These are phyloP conservation scores for Alouatta palliata DNA, from an alignment of 2,113 vertebrate genomes.

Conservation along the genomic window DNA sequence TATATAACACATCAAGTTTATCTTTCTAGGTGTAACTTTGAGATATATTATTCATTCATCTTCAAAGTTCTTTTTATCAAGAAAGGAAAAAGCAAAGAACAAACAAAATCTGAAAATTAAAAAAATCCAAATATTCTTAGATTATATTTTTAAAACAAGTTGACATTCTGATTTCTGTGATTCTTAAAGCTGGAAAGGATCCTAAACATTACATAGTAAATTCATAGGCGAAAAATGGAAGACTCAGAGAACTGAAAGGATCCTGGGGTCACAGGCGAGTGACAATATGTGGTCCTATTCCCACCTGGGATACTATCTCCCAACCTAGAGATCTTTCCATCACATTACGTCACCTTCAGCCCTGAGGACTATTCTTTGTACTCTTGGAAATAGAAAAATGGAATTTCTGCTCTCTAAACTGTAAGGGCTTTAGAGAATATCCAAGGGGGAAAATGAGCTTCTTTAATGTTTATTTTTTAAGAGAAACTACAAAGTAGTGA, in stretches of 20 bases:
- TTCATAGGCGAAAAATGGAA: background rate
- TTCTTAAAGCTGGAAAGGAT: background rate
- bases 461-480: background rate
- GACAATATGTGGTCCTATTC: background rate
- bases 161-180: background rate
- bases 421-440: background rate
- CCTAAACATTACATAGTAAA: background rate
- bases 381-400: background rate
- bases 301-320: background rate
- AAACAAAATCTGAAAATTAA: background rate
- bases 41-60: background rate
- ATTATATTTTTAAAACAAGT: background rate
- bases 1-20: background rate
- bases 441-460: background rate
- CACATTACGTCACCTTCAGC: rapidly evolving
- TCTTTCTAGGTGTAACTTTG: background rate
- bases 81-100: background rate
- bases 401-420: background rate
- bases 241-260: background rate
- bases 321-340: background rate
- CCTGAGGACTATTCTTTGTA: background rate
- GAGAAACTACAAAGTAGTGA: background rate
- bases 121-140: background rate
- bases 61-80: background rate
- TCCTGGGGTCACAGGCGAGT: background rate